Conservation (phyloP, 2,113 vertebrate genomes). For the Garra rufa region DNA sequence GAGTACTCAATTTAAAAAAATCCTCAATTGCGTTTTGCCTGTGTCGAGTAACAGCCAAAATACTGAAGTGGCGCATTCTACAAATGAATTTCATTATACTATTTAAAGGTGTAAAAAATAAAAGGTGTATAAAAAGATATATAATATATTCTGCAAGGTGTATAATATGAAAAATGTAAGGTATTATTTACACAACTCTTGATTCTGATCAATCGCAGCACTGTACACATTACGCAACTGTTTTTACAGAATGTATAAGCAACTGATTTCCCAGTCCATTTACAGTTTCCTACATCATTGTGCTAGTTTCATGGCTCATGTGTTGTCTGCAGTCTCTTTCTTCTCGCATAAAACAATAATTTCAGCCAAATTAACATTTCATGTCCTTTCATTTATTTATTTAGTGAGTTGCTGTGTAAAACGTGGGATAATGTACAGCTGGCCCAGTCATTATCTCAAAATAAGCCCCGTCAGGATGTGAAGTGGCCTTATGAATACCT, state of each 20-base stretch:
- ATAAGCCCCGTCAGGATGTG: not conserved
- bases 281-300: not conserved
- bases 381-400: conserved; percentile 6
- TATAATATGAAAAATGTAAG: not conserved
- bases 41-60: too few species aligned
- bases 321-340: not conserved
- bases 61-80: too few species aligned
- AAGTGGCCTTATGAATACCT: not conserved
- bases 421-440: not conserved
- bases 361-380: conserved; percentile 16
- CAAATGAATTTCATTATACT: too few species aligned
- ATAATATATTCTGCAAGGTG: too few species aligned
- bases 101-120: too few species aligned
- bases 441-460: not conserved
- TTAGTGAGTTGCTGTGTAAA: not conserved
- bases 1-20: too few species aligned
- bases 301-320: not conserved
- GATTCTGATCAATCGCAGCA: too few species aligned
- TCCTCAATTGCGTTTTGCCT: too few species aligned
- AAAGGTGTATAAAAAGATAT: too few species aligned
- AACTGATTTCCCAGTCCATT: not conserved
- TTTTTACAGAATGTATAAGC: not conserved
- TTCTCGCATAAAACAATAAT: not conserved
- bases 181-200: not conserved
- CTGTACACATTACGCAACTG: not conserved